phyloP scores from a whole-genome alignment of 2,797 vertebrate genomes.

The Distichodus sexfasciatus region DNA sequence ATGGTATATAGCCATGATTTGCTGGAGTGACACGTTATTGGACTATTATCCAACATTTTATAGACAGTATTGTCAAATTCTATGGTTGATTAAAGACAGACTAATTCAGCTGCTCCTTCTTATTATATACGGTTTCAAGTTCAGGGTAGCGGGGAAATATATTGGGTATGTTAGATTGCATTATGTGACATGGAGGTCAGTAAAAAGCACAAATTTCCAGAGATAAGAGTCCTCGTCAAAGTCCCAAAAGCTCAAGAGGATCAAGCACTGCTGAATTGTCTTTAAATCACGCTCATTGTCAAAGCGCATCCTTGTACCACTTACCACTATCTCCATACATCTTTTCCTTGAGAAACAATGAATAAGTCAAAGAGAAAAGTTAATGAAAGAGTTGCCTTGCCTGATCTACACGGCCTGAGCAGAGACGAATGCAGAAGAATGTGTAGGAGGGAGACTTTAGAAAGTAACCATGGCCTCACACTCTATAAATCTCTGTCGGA shows the following conservation, averaged over 20 bases:
- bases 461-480: conserved; percentile 24
- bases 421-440: conserved; percentile 40
- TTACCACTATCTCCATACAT: conserved; percentile 1
- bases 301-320: conserved; percentile 2
- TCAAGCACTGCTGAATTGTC: conserved; percentile 13
- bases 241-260: not conserved
- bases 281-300: conserved; percentile 18
- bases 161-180: not conserved
- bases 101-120: not conserved
- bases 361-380: conserved; percentile 21
- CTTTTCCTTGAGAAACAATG: conserved; percentile 16
- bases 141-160: not conserved
- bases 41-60: not conserved
- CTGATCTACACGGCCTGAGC: conserved; percentile 3
- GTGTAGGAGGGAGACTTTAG: conserved; percentile 39
- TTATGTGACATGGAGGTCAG: conserved; percentile 1
- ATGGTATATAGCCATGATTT: not conserved
- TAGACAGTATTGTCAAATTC: not conserved
- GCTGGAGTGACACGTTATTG: not conserved
- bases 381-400: conserved; percentile 29
- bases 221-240: conserved; percentile 23
- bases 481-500: conserved; percentile 38
- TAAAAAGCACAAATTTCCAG: conserved; percentile 6
- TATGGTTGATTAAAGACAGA: not conserved
- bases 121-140: not conserved